Base-by-base conservation (phyloP, 2,888 invertebrate genomes). In the Enchytraeus crypticus region DNA sequence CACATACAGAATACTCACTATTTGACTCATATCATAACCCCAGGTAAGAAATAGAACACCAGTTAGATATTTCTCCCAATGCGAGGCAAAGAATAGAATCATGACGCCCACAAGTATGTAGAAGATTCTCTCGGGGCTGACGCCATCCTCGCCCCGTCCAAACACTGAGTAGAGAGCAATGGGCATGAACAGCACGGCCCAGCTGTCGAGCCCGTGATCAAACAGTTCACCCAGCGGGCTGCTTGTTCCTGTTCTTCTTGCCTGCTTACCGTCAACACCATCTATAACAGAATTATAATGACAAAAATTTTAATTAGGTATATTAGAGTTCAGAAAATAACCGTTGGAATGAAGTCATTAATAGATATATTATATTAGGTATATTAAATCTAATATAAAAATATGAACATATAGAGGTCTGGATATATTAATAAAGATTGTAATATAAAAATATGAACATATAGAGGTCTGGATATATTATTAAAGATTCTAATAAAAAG, bases 61-160 rank as follows among this genome's bases (percentile, higher is more conserved):
- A 0, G 98, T 98, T 79, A 96, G 97, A 83, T 99, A 99, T 75
- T 99, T 99, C 82, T 99, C 98, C 92, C 96, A 99, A 79, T 99
- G 98, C 29, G 97, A 92, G 57, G 92, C 82, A 76, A 93, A 90
- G 81, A 99, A 99, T 77, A 92, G 93, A 61, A 92, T 82, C 80
- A 93, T 89, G 57, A 97, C 89, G 76, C 90, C 91, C 86, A 93
- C 88, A 59, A 95, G 83, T 60, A 95, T 86, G 77, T 89, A 89
- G 79, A 89, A 92, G 83, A 93, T 88, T 63, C 92, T 83, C 68
- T 89, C 81, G 0, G 91, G 87, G 32, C 86, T 84, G 64, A 93
- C 85, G 68, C 87, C 88, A 65, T 82, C 81, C 69, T 86, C 85
- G 57, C 87, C 87, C 60, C 90, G 84, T 51, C 95, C 84, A 80